These are phyloP conservation scores for Pseudorectes ferrugineus DNA, from an alignment of 2,113 vertebrate species.

Conservation along the genomic window DNA sequence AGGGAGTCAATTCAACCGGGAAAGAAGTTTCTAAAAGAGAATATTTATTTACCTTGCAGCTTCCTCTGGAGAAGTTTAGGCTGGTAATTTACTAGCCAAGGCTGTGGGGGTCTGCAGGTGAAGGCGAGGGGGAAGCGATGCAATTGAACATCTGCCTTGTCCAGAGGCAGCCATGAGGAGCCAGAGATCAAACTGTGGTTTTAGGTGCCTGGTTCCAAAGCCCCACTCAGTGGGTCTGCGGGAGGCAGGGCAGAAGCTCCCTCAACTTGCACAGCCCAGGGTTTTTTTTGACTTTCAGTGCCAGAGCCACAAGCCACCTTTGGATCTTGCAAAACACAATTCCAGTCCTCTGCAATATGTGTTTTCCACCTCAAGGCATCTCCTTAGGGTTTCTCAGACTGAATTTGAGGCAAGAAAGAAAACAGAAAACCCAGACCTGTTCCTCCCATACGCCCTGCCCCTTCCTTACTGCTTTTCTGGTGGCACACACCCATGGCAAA, in stretches of 20 bases:
- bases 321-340: neutral
- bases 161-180: neutral
- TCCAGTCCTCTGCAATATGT: neutral
- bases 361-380: neutral
- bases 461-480: neutral
- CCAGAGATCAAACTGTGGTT: neutral
- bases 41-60: conserved; percentile 19
- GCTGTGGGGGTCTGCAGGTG: neutral
- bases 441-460: neutral
- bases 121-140: neutral
- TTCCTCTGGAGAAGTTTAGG: neutral
- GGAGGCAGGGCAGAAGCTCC: neutral
- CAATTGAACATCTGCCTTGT: neutral
- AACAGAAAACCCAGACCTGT: neutral
- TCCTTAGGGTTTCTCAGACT: neutral
- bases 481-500: neutral
- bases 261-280: rapidly evolving
- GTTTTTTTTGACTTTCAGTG: rapidly evolving
- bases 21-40: conserved; percentile 7
- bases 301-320: neutral
- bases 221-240: neutral
- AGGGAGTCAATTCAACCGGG: neutral
- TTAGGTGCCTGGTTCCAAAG: neutral
- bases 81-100: neutral
- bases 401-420: neutral